Evolutionary conservation across 2,113 vertebrate species (phyloP), one percentile per base, ranked within the genome.

Genomic region (Hyaena hyaena): DNA sequence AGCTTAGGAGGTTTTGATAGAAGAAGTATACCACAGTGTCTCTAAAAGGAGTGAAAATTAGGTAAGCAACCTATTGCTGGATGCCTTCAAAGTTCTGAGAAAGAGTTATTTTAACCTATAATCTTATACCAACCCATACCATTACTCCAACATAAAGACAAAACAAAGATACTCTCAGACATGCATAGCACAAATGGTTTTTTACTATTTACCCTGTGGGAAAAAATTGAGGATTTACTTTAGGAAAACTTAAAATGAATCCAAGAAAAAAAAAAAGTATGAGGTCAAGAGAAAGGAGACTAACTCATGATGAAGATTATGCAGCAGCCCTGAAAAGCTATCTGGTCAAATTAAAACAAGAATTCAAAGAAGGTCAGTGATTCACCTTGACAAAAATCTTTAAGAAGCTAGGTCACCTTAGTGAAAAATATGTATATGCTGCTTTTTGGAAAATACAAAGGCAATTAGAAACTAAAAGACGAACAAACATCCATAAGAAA

Each of bases 361-460:
- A 35, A 24, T 10, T 68, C 48, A 81, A 81, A 58, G 77, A 35
- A 85, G 2, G 23, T 76, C 28, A 74, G 11, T 94, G 39, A 80
- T 31, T 53, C 43, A 28, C 23, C 14, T 53, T 65, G 21, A 33
- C 39, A 85, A 92, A 65, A 69, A 82, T 48, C 17, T 65, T 50
- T 35, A 87, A 85, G 66, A 76, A 71, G 26, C 11, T 77, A 35
- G 21, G 66, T 24, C 53, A 48, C 35, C 66, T 93, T 73, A 73
- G 12, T 68, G 61, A 79, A 65, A 95, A 95, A 82, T 77, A 3
- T 33, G 1, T 10, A 28, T 24, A 26, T 33, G 10, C 17, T 74
- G 95, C 77, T 74, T 82, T 80, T 73, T 26, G n/a, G 55, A 81
- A 79, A 91, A 95, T 35, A 96, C 4, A 73, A 93, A 90, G 58